Evolutionary conservation across 2,888 invertebrate genomes (phyloP), one percentile per base, ranked within the genome.

Genomic region (Chironomus tentans): DNA sequence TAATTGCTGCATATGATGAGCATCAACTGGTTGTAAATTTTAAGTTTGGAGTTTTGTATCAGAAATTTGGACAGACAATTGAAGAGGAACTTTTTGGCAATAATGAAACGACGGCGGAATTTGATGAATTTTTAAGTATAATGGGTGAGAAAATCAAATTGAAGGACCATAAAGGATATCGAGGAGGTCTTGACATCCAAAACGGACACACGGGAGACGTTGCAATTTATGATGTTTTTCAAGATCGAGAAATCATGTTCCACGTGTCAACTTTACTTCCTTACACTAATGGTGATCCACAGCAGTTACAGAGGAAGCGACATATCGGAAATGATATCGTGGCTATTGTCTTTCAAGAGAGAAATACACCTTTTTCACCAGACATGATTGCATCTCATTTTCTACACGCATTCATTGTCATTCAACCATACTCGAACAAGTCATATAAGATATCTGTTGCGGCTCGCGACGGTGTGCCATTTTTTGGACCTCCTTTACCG

Each of bases 361-460:
- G 92, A 81, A 94, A 97, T 83, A 98, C 98, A 48, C 98, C 98
- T 70, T 99, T 99, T 85, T 94, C 96, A 47, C 98, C 98, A 46
- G 96, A 97, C 84, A 97, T 98, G 96, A 98, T 98, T 80, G 97
- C 98, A 78, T 97, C 97, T 76, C 97, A 98, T 86, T 98, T 99
- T 85, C 88, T 99, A 79, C 98, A 99, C 85, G 93, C 97, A 48
- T 99, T 95, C 85, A 92, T 99, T 80, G 95, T 98, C 78, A 93
- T 99, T 76, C 97, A 98, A 85, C 97, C 95, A 78, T 82, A 84
- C 6, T 46, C 74, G 7, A 47, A 15, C 7, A n/a, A 7, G 15
- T 62, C 68, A 13, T 96, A 96, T 88, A 94, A 94, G 87, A 94
- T 98, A 80, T 94, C 95, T 82, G 94, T 98, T 78, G 95, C 98